A percentile compares a stretch with the other conserved stretches of the same genome.
Conservation (phyloP, 2,888 invertebrate species). For the Acanthoscelides obtectus region DNA sequence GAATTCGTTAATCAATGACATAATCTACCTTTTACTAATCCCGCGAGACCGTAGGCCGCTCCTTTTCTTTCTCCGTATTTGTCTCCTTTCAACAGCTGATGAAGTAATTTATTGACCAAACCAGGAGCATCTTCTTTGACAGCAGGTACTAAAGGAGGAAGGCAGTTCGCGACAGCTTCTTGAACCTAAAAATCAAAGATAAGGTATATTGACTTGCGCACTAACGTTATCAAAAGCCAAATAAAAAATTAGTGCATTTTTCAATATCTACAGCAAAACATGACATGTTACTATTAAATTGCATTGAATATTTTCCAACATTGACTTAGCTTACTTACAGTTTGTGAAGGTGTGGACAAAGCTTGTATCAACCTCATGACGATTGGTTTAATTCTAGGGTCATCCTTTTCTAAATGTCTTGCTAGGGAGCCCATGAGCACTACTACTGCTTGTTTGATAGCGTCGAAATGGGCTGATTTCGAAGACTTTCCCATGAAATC, state of each 20-base stretch:
- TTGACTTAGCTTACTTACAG: slow-evolving; percentile 46
- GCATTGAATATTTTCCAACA: background rate
- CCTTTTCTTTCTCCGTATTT: slow-evolving; percentile 92
- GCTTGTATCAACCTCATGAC: slow-evolving; percentile 85
- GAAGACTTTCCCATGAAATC: slow-evolving; percentile 90
- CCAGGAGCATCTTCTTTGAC: slow-evolving; percentile 87
- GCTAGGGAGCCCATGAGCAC: slow-evolving; percentile 96
- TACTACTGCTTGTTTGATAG: slow-evolving; percentile 92
- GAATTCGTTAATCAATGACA: too few relatives aligned
- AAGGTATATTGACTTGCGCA: too few relatives aligned
- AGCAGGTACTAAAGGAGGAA: slow-evolving; percentile 89
- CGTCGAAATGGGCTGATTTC: slow-evolving; percentile 83
- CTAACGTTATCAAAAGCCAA: too few relatives aligned
- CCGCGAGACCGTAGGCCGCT: slow-evolving; percentile 96
- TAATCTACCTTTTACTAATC: slow-evolving; percentile 78
- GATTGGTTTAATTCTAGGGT: slow-evolving; percentile 90
- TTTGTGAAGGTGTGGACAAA: slow-evolving; percentile 93
- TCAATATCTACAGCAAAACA: too few relatives aligned
- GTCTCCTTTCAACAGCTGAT: slow-evolving; percentile 82
- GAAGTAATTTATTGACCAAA: slow-evolving; percentile 81
- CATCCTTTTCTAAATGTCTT: slow-evolving; percentile 88
- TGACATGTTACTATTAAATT: background rate
- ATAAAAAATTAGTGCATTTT: too few relatives aligned
- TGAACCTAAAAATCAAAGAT: slow-evolving; percentile 54
- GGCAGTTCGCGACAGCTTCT: slow-evolving; percentile 94